A percentile compares a stretch with the other conserved stretches of the same genome.
These are phyloP conservation scores for Helobdella robusta DNA, from an alignment of 2,888 invertebrate genomes.

Conservation along the genomic window DNA sequence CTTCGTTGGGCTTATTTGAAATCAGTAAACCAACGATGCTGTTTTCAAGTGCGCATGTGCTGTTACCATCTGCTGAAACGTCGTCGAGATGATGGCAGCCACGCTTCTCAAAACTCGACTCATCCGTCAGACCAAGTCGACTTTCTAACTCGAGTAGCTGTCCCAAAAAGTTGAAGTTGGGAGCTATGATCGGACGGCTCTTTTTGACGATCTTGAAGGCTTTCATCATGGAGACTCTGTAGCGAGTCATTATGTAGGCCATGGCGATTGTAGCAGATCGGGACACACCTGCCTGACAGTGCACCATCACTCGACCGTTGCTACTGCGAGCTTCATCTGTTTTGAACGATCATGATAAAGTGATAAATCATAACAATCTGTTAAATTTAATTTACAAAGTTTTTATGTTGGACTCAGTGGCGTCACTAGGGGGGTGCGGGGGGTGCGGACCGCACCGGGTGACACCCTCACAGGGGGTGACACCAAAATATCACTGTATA, in stretches of 20 bases:
- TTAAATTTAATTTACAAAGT: too few relatives aligned
- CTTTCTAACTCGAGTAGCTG: slow-evolving; percentile 22
- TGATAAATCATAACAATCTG: too few relatives aligned
- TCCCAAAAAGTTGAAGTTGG: slow-evolving; percentile 23
- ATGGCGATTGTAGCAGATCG: slow-evolving; percentile 86
- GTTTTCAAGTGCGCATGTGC: not conserved
- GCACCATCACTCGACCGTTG: slow-evolving; percentile 70
- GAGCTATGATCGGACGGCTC: slow-evolving; percentile 21
- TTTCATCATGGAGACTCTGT: slow-evolving; percentile 68
- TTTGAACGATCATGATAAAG: too few relatives aligned
- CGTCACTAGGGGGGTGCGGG: too few relatives aligned
- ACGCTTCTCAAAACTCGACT: not conserved
- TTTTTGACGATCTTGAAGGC: slow-evolving; percentile 21
- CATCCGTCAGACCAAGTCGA: not conserved
- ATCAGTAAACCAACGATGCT: not conserved
- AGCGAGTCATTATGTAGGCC: slow-evolving; percentile 82
- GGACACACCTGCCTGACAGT: slow-evolving; percentile 90
- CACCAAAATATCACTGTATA: too few relatives aligned
- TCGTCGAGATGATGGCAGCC: not conserved
- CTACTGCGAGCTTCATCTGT: slow-evolving; percentile 65
- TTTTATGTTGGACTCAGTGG: too few relatives aligned
- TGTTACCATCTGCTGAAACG: not conserved
- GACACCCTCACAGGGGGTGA: too few relatives aligned
- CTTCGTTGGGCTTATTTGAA: not conserved
- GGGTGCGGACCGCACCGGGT: too few relatives aligned